These are phyloP conservation scores for Knipowitschia caucasica DNA, from an alignment of 2,797 vertebrate species.

Conservation along the genomic window DNA sequence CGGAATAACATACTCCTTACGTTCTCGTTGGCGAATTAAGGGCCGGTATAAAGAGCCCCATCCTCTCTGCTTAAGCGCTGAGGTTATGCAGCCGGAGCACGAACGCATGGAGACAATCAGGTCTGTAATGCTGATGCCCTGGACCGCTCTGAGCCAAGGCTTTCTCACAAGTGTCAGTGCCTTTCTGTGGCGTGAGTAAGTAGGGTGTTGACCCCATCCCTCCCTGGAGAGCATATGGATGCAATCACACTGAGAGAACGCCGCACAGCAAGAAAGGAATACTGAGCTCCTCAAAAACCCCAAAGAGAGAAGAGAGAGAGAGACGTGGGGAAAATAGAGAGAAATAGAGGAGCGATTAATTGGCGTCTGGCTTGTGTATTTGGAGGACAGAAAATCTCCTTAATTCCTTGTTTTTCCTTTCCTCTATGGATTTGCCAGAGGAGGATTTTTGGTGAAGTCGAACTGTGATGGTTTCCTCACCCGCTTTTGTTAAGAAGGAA, in stretches of 20 bases:
- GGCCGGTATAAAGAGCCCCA: conserved; percentile 52
- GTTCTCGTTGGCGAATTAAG: conserved; percentile 53
- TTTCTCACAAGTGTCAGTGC: conserved; percentile 77
- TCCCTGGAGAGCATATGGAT: conserved; percentile 76
- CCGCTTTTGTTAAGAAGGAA: conserved; percentile 48
- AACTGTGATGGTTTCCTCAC: conserved; percentile 62
- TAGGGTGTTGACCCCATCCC: conserved; percentile 74
- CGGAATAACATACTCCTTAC: conserved; percentile 57
- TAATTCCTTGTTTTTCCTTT: conserved; percentile 67
- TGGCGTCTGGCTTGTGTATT: conserved; percentile 61
- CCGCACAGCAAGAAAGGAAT: conserved; percentile 28
- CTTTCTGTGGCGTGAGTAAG: conserved; percentile 72
- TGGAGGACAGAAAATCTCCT: conserved; percentile 66
- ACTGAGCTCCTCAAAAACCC: conserved; percentile 25
- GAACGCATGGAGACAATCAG: conserved; percentile 46
- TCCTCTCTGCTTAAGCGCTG: conserved; percentile 36
- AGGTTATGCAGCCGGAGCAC: conserved; percentile 33
- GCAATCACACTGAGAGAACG: conserved; percentile 61
- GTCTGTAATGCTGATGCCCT: conserved; percentile 24
- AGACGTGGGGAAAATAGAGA: conserved; percentile 12
- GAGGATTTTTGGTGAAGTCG: conserved; percentile 61
- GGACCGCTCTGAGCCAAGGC: conserved; percentile 21
- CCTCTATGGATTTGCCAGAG: conserved; percentile 67
- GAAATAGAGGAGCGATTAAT: conserved; percentile 50
- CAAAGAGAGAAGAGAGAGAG: conserved; percentile 28